Conservation (phyloP, 2,888 invertebrate species). For the Hipparchia semele region DNA sequence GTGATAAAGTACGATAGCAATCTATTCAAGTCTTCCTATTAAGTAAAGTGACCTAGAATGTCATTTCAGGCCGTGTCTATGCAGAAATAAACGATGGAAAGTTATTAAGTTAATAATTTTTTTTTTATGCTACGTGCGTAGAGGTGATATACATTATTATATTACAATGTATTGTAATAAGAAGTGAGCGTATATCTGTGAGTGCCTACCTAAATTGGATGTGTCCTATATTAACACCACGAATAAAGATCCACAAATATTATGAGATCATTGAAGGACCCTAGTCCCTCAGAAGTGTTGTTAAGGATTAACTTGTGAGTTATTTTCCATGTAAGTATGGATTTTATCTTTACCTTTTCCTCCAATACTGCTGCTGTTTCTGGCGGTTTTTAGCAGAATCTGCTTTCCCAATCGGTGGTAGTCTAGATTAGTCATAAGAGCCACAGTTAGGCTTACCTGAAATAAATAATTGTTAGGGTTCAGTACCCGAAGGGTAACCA, state of each 20-base stretch:
- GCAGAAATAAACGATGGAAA: neutral
- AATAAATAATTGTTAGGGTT: no score
- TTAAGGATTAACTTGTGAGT: neutral
- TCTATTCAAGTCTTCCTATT: neutral
- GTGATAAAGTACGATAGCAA: constrained; percentile 1
- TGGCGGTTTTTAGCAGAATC: no score
- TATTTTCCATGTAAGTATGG: neutral
- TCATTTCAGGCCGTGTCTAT: neutral
- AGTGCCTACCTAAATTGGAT: no score
- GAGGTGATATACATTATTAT: neutral
- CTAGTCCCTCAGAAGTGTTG: no score
- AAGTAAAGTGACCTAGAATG: constrained; percentile 1
- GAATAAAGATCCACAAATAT: no score
- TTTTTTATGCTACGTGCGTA: neutral
- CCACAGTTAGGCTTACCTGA: no score
- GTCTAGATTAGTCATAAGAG: no score
- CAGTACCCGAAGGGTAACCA: no score
- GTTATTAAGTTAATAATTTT: neutral
- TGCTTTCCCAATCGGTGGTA: no score
- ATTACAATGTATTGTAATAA: neutral
- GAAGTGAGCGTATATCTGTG: no score
- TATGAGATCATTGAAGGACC: no score
- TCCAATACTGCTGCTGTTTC: neutral
- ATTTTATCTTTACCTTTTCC: neutral
- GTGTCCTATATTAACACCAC: no score